Percentiles rank a stretch among this genome's conserved stretches.
These are phyloP conservation scores for Epinephelus coioides DNA, from an alignment of 2,797 vertebrate species.

Conservation along the genomic window DNA sequence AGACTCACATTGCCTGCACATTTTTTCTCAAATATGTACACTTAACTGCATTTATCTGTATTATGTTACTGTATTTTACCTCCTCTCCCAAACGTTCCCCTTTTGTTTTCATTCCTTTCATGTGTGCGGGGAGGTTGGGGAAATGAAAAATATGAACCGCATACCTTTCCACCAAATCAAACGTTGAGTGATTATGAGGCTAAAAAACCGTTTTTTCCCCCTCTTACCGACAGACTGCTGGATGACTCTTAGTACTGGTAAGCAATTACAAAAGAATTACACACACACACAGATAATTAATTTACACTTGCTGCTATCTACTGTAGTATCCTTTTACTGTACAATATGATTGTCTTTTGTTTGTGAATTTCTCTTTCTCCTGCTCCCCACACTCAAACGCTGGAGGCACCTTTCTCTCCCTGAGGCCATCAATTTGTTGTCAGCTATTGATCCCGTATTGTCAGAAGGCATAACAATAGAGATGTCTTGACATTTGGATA, in stretches of 20 bases:
- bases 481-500: conserved; percentile 60
- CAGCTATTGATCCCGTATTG: conserved; percentile 61
- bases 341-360: conserved; percentile 18
- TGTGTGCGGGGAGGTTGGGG: conserved; percentile 30
- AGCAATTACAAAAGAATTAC: neutral
- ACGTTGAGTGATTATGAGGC: conserved; percentile 34
- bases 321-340: neutral
- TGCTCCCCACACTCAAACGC: neutral
- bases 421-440: conserved; percentile 48
- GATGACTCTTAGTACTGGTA: neutral
- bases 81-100: neutral
- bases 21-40: neutral
- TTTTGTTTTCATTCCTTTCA: conserved; percentile 53
- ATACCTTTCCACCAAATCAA: conserved; percentile 70
- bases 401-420: conserved; percentile 22
- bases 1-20: neutral
- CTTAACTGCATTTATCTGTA: neutral
- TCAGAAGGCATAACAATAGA: conserved; percentile 57
- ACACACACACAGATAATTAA: neutral
- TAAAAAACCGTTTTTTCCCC: conserved; percentile 10
- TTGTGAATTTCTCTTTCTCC: conserved; percentile 15
- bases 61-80: conserved; percentile 11
- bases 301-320: neutral
- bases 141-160: conserved; percentile 51
- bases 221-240: neutral